Base-by-base conservation (phyloP, 2,797 vertebrate genomes). In the Acrossocheilus wenchowensis region DNA sequence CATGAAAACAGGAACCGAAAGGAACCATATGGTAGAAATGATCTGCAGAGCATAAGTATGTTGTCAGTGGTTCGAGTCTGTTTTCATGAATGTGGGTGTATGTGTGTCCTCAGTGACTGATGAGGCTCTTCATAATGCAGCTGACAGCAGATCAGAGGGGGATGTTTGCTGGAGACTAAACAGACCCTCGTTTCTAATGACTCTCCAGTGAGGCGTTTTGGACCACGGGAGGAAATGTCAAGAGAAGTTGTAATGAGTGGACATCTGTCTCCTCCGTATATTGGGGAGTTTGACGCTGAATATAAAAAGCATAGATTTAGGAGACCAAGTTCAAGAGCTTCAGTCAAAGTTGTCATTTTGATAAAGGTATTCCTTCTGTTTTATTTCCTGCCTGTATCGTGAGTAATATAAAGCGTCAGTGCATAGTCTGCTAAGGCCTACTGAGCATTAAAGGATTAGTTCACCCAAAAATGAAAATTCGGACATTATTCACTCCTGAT, bases 381-480 rank as follows among this genome's bases (percentile, higher is more conserved):
- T 41, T 95, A 94, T 94, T 89, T 91, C 88, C 81, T 60, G 81
- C 17, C 81, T 73, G 54, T 21, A 64, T 83, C 2, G 9, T 83
- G 52, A 83, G 39, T 74, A 36, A 83, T 62, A 64, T 45, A 74
- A 48, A 60, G 36, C 5, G 1, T 26, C 54, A 26, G 57, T n/a
- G 34, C 50, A 57, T 17, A 62, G 78, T 30, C 78, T 45, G 36
- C 36, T 43, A 11, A 43, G 36, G 23, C 36, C 23, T 62, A 30
- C 41, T 64, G 8, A 48, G 78, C 57, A 66, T 66, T 81, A 81
- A 81, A 66, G 41, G 41, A 81, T 81, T 66, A 81, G 41, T 48
- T 34, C 41, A 66, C 77, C 68, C 23, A 62, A 79, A 62, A 79
- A 62, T 62, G 52, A 57, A 79, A 43, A 62, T 43, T 39, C 19